These are phyloP conservation scores for Lacanobia oleracea DNA, from an alignment of 2,888 invertebrate species.

Conservation along the genomic window DNA sequence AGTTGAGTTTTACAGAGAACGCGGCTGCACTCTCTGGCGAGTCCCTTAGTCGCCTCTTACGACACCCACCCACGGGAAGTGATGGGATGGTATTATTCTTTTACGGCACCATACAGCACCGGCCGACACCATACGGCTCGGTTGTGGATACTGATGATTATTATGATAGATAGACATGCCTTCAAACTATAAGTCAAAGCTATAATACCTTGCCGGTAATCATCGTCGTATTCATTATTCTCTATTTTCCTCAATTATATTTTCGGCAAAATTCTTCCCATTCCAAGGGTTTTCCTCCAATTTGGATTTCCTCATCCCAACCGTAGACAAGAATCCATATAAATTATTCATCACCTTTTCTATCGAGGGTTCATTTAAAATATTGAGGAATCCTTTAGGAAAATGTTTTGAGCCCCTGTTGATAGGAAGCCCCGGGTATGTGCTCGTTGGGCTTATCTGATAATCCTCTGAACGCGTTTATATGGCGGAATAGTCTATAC, in stretches of 20 bases:
- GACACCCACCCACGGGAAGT: too few species aligned
- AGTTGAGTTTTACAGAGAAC: too few species aligned
- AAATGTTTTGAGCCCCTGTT: conserved; percentile 25
- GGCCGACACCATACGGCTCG: too few species aligned
- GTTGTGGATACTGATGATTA: background rate
- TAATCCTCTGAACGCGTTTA: conserved; percentile 47
- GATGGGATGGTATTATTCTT: too few species aligned
- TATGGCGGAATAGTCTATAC: conserved; percentile 12
- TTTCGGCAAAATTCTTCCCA: background rate
- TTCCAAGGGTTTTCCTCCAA: conserved; percentile 8
- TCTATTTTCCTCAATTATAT: conserved; percentile 1
- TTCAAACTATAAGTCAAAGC: background rate
- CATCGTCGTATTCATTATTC: background rate
- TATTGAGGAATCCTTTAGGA: conserved; percentile 30
- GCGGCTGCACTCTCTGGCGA: too few species aligned
- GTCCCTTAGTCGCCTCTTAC: too few species aligned
- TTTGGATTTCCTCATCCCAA: conserved; percentile 5
- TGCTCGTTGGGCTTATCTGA: conserved; percentile 36
- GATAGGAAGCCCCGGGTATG: conserved; percentile 47
- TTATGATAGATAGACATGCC: background rate
- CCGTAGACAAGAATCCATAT: conserved; percentile 24
- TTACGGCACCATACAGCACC: too few species aligned
- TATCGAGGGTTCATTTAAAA: conserved; percentile 37
- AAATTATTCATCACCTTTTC: conserved; percentile 49
- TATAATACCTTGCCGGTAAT: background rate